Evolutionary conservation across 2,888 invertebrate species (phyloP), one percentile per base, ranked within the genome.

Genomic region (Netelia inedita): DNA sequence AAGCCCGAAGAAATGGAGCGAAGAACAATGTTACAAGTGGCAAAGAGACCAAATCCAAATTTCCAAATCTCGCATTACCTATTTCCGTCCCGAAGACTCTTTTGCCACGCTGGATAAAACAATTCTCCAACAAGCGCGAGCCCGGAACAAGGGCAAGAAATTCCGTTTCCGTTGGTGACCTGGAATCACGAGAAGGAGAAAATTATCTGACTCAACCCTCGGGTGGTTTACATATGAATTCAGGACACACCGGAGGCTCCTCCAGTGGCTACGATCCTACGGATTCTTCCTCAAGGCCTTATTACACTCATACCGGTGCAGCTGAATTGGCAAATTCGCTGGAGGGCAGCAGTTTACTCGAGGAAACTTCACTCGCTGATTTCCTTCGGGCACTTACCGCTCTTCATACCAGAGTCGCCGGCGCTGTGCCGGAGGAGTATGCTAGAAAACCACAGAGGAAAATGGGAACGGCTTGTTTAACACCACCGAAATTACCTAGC

Each of bases 331-430:
- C 88, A 1, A 78, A 85, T 65, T 88, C 89, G 2, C 85, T 89
- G 14, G 95, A 95, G 88, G 95, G 95, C 6, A 95, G 95, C 16
- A 95, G 95, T 89, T 95, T 97, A 11, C 94, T 98, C 78, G 98
- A 98, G 93, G 96, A 97, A 89, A 98, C 98, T 0, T 97, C 97
- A 23, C 95, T 98, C 14, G 98, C 97, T 0, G 97, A 98, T 93
- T 95, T 98, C 75, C 95, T 98, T 35, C 95, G 97, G 79, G 97
- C 97, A 0, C 94, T 98, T 68, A 96, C 97, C 66, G 95, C 96
- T n/a, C 94, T 97, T 41, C 96, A 96, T 86, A 94, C 95, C 0
- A 93, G 94, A 69, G 94, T 95, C 0, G 94, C 94, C 0, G 94
- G 92, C 41, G 91, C 92, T 0, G 90, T 92, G 0, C 92, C 94